A percentile compares a stretch with the other conserved stretches of the same genome.
Evolutionary conservation across 2,888 invertebrate species (phyloP).

Genomic region (Acleris emargana): DNA sequence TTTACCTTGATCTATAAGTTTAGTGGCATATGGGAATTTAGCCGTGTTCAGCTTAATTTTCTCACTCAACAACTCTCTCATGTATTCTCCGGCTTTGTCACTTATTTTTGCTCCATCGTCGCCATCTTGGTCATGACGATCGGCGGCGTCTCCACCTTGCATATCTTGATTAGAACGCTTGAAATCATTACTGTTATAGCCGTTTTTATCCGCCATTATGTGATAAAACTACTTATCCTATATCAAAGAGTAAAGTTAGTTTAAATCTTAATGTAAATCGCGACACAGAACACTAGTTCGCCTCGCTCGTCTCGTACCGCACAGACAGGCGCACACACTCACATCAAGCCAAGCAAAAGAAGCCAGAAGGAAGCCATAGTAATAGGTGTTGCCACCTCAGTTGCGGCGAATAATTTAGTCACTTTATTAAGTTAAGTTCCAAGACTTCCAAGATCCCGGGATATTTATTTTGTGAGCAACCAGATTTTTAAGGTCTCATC

Average conservation of each 20-base stretch:
- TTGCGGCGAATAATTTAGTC: too few species aligned
- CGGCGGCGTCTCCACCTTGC: conserved; percentile 45
- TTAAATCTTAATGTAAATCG: conserved; percentile 14
- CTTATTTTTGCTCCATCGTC: conserved; percentile 83
- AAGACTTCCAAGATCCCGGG: too few species aligned
- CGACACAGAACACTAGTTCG: conserved; percentile 1
- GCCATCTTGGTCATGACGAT: conserved; percentile 77
- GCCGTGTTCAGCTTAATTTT: conserved; percentile 86
- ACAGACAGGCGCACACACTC: too few species aligned
- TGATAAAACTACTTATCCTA: not conserved
- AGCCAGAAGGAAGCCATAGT: too few species aligned
- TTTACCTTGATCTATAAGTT: conserved; percentile 89
- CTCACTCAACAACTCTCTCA: conserved; percentile 88
- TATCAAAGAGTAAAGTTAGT: conserved; percentile 5
- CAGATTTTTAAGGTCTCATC: too few species aligned
- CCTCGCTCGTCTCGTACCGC: too few species aligned
- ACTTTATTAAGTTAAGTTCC: too few species aligned
- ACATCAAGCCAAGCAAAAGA: too few species aligned
- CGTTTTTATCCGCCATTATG: conserved; percentile 70
- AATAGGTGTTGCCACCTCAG: too few species aligned
- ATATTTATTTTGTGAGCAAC: too few species aligned
- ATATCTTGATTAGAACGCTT: conserved; percentile 65
- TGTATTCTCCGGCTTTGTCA: conserved; percentile 91
- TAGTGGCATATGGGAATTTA: conserved; percentile 87
- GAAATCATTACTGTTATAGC: conserved; percentile 76